These are phyloP conservation scores for Benthosema pterotum DNA, from an alignment of 2,797 vertebrate species.

Conservation along the genomic window DNA sequence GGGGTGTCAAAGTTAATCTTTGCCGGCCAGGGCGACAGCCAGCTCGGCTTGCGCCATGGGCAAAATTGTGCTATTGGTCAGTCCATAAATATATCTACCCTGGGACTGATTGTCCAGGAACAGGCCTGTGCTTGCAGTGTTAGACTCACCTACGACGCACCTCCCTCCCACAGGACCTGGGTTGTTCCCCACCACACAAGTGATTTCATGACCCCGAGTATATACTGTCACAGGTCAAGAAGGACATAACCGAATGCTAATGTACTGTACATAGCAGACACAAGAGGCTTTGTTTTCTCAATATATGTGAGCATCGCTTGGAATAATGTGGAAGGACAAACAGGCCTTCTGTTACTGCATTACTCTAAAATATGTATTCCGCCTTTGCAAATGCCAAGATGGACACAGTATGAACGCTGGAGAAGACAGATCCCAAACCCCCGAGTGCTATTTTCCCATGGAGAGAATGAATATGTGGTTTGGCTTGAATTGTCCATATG, in stretches of 20 bases:
- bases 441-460: constrained; percentile 21
- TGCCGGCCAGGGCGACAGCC: constrained; percentile 34
- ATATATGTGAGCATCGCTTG: no score
- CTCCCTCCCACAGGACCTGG: constrained; percentile 1
- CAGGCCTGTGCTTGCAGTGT: constrained; percentile 18
- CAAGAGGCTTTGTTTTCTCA: background rate
- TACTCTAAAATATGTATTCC: background rate
- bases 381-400: constrained; percentile 1
- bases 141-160: constrained; percentile 23
- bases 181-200: no score
- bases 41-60: constrained; percentile 49
- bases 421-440: background rate
- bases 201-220: no score
- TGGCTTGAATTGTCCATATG: constrained; percentile 44
- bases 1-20: constrained; percentile 69
- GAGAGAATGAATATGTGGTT: constrained; percentile 35
- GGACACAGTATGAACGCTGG: constrained; percentile 5
- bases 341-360: background rate
- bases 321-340: background rate
- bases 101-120: constrained; percentile 46
- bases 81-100: constrained; percentile 66
- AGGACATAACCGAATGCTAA: background rate
- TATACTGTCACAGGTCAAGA: background rate
- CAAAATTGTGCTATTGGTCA: constrained; percentile 47
- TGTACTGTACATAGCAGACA: background rate